Base-by-base conservation (phyloP, 1,140 invertebrate species). In the Drosophila simulans region DNA sequence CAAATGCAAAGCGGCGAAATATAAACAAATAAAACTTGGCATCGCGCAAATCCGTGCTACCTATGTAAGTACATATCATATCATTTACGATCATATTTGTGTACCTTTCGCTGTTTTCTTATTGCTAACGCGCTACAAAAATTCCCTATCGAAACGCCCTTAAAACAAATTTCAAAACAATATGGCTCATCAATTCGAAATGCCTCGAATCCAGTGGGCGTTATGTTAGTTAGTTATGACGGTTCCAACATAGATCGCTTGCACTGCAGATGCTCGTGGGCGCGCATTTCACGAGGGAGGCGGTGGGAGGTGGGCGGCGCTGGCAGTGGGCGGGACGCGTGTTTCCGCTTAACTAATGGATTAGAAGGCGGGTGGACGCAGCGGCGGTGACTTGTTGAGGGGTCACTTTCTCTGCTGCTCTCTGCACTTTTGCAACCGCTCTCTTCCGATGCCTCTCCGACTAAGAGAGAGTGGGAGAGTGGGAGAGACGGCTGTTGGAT, bases 381-480 rank as follows among this genome's bases (percentile, higher is more conserved):
- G 65, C 49, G 70, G 35, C 34, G 82, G 65, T 54, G 70, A 84
- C 80, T 83, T 83, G 75, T 83, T 83, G 80, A 77, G 72, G 78
- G 65, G 58, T 73, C 64, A 39, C 56, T 75, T 53, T 45, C 58
- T 42, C 52, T 34, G 42, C 52, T 22, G 11, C 39, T 34, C 62
- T 69, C 63, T 58, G 60, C 52, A 42, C 48, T 43, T 60, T 43
- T 22, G 25, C 20, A 10, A 20, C 27, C 37, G 51, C 76, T 79
- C 55, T 71, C 17, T 45, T 45, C 3, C 42, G 3, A 45, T 8
- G 37, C 8, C 31, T 31, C 8, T 31, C 5, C 39, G 5, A 25
- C 31, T 22, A 72, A 72, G 65, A 69, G 62, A 52, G 59, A 52
- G n/a, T 25, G 31, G 34, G 62, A 52, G 59, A 52, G n/a, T 25